phyloP scores from a whole-genome alignment of 2,797 vertebrate genomes.

The Spinus pinus region DNA sequence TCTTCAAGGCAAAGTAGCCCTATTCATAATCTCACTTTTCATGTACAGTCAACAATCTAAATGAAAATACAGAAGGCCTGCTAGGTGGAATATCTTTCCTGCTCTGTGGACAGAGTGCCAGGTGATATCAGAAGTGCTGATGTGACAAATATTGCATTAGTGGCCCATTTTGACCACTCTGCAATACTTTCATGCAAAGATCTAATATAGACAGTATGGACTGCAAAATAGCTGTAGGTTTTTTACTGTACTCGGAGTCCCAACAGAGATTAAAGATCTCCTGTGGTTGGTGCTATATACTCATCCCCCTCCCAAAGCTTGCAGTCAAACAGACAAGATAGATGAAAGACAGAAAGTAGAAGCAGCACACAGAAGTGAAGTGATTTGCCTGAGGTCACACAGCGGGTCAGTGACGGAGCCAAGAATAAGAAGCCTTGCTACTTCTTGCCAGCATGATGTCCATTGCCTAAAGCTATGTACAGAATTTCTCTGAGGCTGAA shows the following conservation, averaged over 20 bases:
- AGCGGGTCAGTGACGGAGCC: slow-evolving; percentile 32
- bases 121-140: neutral
- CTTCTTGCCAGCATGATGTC: slow-evolving; percentile 55
- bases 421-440: slow-evolving; percentile 58
- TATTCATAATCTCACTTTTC: neutral
- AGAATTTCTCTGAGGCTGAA: slow-evolving; percentile 44
- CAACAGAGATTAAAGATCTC: slow-evolving; percentile 62
- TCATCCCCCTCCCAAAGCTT: slow-evolving; percentile 39
- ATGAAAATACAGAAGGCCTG: neutral
- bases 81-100: neutral
- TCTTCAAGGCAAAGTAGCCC: neutral
- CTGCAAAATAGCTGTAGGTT: slow-evolving; percentile 24
- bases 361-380: slow-evolving; percentile 23
- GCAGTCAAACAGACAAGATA: slow-evolving; percentile 29
- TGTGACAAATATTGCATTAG: neutral
- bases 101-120: neutral
- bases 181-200: neutral
- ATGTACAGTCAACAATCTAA: neutral
- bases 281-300: slow-evolving; percentile 32
- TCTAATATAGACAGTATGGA: slow-evolving; percentile 1
- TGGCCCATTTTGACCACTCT: slow-evolving; percentile 14
- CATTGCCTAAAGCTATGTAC: slow-evolving; percentile 38
- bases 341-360: slow-evolving; percentile 14
- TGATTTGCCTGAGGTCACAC: slow-evolving; percentile 58
- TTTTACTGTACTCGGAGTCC: slow-evolving; percentile 27